A percentile compares a stretch with the other conserved stretches of the same genome.
Conservation (phyloP, 2,113 vertebrate genomes). For the Nesospiza acunhae region DNA sequence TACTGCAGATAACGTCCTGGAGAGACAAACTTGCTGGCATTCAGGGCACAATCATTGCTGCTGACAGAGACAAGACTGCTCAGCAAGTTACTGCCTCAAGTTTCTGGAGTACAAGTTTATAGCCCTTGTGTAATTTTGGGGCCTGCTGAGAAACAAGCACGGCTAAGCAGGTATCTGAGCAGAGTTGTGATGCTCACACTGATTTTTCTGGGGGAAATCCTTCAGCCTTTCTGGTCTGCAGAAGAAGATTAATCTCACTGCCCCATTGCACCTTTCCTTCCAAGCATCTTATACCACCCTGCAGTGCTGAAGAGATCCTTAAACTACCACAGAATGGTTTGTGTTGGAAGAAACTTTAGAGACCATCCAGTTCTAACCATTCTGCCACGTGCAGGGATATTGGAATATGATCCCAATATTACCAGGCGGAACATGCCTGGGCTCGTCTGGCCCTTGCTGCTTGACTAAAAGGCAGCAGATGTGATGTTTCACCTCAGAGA, state of each 20-base stretch:
- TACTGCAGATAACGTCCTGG: background rate
- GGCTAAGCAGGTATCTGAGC: background rate
- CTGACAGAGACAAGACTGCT: background rate
- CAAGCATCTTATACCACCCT: background rate
- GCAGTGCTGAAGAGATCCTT: background rate
- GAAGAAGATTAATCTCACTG: background rate
- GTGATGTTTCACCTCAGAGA: no score
- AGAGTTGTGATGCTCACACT: background rate
- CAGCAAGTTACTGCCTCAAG: background rate
- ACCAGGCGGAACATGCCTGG: no score
- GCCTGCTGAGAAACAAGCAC: background rate
- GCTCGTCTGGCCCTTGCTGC: no score
- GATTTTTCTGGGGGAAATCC: background rate
- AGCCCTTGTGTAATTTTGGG: background rate
- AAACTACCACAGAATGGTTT: background rate
- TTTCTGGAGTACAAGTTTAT: background rate
- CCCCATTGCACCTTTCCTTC: background rate
- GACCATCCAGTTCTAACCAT: rapidly evolving
- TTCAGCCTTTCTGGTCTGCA: background rate
- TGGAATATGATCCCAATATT: no score
- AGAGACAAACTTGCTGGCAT: background rate
- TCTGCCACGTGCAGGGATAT: background rate
- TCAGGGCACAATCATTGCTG: background rate
- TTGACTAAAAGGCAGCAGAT: no score
- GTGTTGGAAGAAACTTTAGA: background rate